A percentile compares a stretch with the other conserved stretches of the same genome.
Conservation (phyloP, 1,140 invertebrate genomes). For the Zelostemma sp. region DNA sequence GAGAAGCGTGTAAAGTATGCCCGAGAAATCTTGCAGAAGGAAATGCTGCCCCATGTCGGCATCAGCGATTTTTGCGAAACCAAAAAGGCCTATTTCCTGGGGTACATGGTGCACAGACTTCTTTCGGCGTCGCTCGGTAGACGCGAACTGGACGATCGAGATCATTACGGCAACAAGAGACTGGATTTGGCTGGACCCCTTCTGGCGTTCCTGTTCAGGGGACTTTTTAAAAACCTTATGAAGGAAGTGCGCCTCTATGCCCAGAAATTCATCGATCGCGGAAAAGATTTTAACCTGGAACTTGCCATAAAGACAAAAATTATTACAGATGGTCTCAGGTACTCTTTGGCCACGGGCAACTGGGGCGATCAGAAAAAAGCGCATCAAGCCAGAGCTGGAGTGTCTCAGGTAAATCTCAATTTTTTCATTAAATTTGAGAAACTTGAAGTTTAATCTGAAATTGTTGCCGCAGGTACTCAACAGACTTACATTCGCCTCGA, state of each 20-base stretch:
- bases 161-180: conserved; percentile 99
- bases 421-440: not conserved
- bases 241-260: conserved; percentile 98
- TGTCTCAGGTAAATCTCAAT: conserved; percentile 42
- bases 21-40: conserved; percentile 97
- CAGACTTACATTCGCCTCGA: conserved; percentile 51
- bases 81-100: conserved; percentile 97
- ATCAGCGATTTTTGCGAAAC: conserved; percentile 99
- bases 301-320: conserved; percentile 52
- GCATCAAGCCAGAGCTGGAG: conserved; percentile 50
- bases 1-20: conserved; percentile 99
- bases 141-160: conserved; percentile 97
- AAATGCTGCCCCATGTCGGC: conserved; percentile 99
- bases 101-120: conserved; percentile 98
- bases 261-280: conserved; percentile 98
- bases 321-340: conserved; percentile 52
- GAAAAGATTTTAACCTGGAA: conserved; percentile 53
- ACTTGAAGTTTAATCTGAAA: no score
- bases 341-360: conserved; percentile 54
- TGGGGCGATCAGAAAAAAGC: conserved; percentile 57
- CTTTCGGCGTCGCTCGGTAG: conserved; percentile 93
- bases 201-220: conserved; percentile 94
- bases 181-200: conserved; percentile 96
- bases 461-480: conserved; percentile 44
- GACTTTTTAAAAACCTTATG: conserved; percentile 91